Evolutionary conservation across 2,888 invertebrate genomes (phyloP), one percentile per base, ranked within the genome.

Genomic region (Lacanobia wlatinum): DNA sequence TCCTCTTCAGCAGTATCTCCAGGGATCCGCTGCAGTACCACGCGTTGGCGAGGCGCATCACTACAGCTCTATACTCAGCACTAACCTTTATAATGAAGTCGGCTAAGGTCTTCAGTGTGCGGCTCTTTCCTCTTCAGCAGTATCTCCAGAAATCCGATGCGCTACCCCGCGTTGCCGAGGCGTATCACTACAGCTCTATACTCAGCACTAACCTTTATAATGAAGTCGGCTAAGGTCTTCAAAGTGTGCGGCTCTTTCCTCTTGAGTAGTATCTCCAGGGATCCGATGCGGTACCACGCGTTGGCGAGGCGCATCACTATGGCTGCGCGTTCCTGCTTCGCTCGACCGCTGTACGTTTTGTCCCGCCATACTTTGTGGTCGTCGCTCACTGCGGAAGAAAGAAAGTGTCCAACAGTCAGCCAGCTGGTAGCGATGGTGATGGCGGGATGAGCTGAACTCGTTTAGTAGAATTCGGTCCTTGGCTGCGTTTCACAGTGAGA

Each of bases 61-160:
- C 96, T 0, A 97, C 90, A 1, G 97, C 96, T 34, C n/a, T n/a
- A n/a, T n/a, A n/a, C n/a, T n/a, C n/a, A n/a, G n/a, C n/a, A n/a
- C n/a, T n/a, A n/a, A 94, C 95, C 90, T 93, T 86, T 62, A 95
- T 92, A 60, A 95, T 89, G 75, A 97, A 97, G 78, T 97, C 96
- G 0, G 96, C 90, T 52, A 97, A 89, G 1, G 86, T 87, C 71
- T 87, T 90, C 82, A n/a, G 96, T 92, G 14, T 96, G 93, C 0
- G 93, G 93, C 76, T 97, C 96, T 1, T 94, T 93, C 58, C 96
- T 93, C 78, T 93, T 94, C 55, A 92, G 78, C 46, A 97, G 95
- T 70, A 97, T 97, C 92, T 97, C 97, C 73, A 97, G 91, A 2
- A 97, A 97, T 9, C 97, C 97, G 85, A 97, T 96, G 43, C 97